Base-by-base conservation (phyloP, 2,113 vertebrate genomes). In the Dendrocopos noguchii region DNA sequence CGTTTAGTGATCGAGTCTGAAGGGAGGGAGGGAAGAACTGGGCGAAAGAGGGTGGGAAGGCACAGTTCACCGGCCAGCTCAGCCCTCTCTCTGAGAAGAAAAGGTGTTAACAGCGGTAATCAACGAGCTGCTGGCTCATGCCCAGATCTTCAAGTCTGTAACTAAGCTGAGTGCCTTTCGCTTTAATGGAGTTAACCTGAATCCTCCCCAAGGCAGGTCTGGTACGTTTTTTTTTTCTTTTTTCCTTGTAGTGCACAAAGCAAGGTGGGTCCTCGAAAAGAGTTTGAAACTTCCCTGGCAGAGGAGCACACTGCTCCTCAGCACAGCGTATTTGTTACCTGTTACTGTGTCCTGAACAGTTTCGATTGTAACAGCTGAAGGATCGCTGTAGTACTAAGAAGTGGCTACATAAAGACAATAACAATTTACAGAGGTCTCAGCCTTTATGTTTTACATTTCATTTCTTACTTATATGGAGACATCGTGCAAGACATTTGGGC, bases 81-180 rank as follows among this genome's bases (percentile, higher is more conserved):
- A 20, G 53, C 52, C 28, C 63, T 42, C 52, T 47, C 52, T 22
- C 15, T 2, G 27, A 83, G 90, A 80, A 93, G 80, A 93, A 95
- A 95, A 95, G 80, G 95, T 95, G 95, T 50, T 90, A 96, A 95
- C 88, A 90, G 86, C 9, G 50, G 17, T 57, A 81, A 95, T 92
- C 92, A 94, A 1, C n/a, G 27, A 84, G 61, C 80, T 57, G 70
- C 81, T 92, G 89, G 90, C 65, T 46, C 24, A 0, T 13, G 25
- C 31, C 79, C 91, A 94, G 82, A 13, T 56, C 82, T 80, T 92
- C 72, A 29, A 77, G 82, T 79, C 81, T 57, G 84, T 91, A 71
- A 67, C 79, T 61, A 18, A 80, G 84, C 75, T 52, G 31, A 91
- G 80, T 0, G 4, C 46, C 17, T 20, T 79, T 91, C 20, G 24